Evolutionary conservation across 2,797 vertebrate genomes (phyloP), one percentile per base, ranked within the genome.

Genomic region (Protonibea diacanthus): DNA sequence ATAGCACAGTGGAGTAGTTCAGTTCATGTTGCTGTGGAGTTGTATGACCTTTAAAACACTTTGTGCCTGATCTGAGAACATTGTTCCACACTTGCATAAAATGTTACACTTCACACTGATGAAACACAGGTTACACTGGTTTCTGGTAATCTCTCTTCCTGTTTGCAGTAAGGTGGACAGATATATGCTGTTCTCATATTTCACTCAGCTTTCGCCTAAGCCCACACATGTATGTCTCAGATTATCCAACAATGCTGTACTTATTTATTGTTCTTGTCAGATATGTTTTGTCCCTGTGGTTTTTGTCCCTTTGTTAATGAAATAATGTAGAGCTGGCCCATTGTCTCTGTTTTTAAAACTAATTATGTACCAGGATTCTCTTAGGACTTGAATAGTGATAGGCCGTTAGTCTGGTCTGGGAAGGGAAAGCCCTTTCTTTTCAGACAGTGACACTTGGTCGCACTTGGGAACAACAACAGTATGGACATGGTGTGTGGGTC

Each of bases 131-230:
- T 73, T 62, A 23, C n/a, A 20, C 74, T 47, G 27, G 59, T 77
- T 81, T 62, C 23, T 21, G 10, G 6, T 75, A 42, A 84, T 61
- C 60, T 23, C 5, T 65, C 57, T 70, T 59, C 71, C 59, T 59
- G 78, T 72, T 67, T 61, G 38, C 58, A 47, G 69, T 42, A 18
- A 29, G 4, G 2, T 44, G 17, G 67, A 57, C 42, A 67, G 21
- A 61, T 69, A 17, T 66, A 14, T 25, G 57, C 44, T 59, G 23
- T 44, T 77, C 64, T 67, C 33, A 68, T 29, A 21, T 78, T 78
- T 73, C 58, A 45, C 33, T 17, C 1, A 73, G 6, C 23, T 63
- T 27, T 61, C 2, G 5, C 40, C 40, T 10, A 47, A 12, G 23
- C 6, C 12, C 14, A 55, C 52, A 52, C 27, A 27, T 5, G 20